Conservation (phyloP, 1,140 invertebrate genomes). For the Pachypsylla venusta region DNA sequence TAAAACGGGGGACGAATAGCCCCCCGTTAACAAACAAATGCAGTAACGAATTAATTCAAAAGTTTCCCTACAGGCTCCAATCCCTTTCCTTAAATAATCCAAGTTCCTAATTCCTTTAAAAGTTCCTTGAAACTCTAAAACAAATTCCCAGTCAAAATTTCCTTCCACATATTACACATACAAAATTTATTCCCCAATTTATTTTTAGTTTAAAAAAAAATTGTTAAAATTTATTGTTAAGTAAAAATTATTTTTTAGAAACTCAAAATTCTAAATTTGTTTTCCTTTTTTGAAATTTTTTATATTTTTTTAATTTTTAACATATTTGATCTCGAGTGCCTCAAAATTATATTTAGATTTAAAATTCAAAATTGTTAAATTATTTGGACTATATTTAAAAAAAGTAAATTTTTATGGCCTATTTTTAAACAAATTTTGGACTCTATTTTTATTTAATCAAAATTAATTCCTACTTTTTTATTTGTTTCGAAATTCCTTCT, state of each 20-base stretch:
- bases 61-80: slow-evolving; percentile 5
- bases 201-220: slow-evolving; percentile 1
- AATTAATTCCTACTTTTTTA: no score
- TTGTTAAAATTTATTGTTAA: slow-evolving; percentile 8
- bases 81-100: neutral
- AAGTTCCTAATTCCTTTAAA: neutral
- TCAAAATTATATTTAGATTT: slow-evolving; percentile 9
- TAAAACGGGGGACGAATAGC: neutral
- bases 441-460: neutral
- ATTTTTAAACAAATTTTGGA: slow-evolving; percentile 7
- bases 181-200: neutral
- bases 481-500: neutral
- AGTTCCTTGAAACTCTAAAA: neutral
- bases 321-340: slow-evolving; percentile 9
- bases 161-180: slow-evolving; percentile 7
- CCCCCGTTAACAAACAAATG: neutral
- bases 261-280: slow-evolving; percentile 9
- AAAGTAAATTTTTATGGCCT: slow-evolving; percentile 8
- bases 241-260: slow-evolving; percentile 3
- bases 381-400: slow-evolving; percentile 8
- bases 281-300: slow-evolving; percentile 6
- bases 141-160: slow-evolving; percentile 5
- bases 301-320: slow-evolving; percentile 9
- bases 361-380: slow-evolving; percentile 10
- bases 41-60: neutral